Base-by-base conservation (phyloP, 1,140 invertebrate genomes). In the Fopius arisanus region DNA sequence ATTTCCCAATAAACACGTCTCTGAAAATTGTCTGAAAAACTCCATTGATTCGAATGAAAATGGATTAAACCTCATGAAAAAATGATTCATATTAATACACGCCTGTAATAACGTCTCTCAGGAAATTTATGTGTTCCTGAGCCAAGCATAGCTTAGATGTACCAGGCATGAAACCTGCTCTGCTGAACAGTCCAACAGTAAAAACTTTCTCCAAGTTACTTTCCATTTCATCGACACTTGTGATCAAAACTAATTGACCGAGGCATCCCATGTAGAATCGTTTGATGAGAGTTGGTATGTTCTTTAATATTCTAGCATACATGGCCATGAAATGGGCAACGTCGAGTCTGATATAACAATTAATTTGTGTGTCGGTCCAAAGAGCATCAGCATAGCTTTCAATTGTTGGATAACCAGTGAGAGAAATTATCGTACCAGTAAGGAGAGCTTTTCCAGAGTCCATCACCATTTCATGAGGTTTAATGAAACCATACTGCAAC, bases 401-500 rank as follows among this genome's bases (percentile, higher is more conserved):
- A 10, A 82, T 37, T 16, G 37, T 78, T 12, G 19, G 19, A 29
- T 66, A 76, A 2, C 66, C 31, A 0, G 77, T 78, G 41, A 78
- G 80, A 2, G 66, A 41, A n/a, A 67, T 21, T 12, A 80, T 69
- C 3, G 75, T 63, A 6, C 76, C 80, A n/a, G 26, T 67, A 16
- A 80, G n/a, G 12, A 82, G 66, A 0, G 80, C 78, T 33, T 28
- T 54, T 1, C 73, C 75, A 19, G 40, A 67, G 48, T 82, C 79
- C 33, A 23, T 65, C 12, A 78, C 71, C 7, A 80, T 62, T 66
- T 75, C 71, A 23, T 73, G 71, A 21, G 79, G 80, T 29, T n/a
- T 19, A 40, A 76, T n/a, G n/a, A n/a, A n/a, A n/a, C n/a, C n/a
- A n/a, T n/a, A n/a, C n/a, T n/a, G n/a, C n/a, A n/a, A n/a, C n/a